A percentile compares a stretch with the other conserved stretches of the same genome.
Evolutionary conservation across 1,140 invertebrate genomes (phyloP).

Genomic region (Drosophila nigromelanica): DNA sequence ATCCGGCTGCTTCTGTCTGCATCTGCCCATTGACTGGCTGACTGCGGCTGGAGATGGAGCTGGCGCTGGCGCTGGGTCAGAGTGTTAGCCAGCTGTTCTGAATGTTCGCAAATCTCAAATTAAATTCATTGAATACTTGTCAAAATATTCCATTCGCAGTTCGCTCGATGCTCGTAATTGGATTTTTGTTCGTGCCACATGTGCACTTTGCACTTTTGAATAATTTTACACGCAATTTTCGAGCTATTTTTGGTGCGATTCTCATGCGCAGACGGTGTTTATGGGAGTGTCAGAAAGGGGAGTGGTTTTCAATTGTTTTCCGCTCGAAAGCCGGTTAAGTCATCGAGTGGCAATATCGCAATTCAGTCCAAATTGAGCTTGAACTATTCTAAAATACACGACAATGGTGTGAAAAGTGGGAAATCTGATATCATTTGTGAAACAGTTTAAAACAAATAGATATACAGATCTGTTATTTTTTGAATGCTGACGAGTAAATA

Average conservation of each 20-base stretch:
- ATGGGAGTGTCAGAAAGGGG: not conserved
- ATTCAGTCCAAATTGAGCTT: constrained; percentile 4
- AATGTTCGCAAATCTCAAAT: constrained; percentile 68
- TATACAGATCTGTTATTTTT: no score
- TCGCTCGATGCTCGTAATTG: constrained; percentile 60
- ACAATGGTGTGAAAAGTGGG: no score
- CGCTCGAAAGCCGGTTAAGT: constrained; percentile 2
- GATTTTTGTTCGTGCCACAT: constrained; percentile 67
- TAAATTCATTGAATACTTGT: constrained; percentile 82
- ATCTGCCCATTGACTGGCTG: constrained; percentile 19
- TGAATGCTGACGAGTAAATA: no score
- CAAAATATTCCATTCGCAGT: constrained; percentile 68
- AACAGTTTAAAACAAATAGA: not conserved
- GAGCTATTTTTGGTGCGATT: constrained; percentile 2
- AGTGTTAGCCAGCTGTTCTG: constrained; percentile 27
- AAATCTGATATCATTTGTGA: no score
- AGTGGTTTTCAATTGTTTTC: constrained; percentile 4
- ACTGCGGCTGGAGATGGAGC: constrained; percentile 21
- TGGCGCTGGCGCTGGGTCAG: constrained; percentile 9
- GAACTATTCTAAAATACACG: not conserved
- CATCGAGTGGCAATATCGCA: constrained; percentile 16
- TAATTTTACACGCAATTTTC: constrained; percentile 44
- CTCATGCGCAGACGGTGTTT: not conserved
- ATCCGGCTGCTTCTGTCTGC: constrained; percentile 32
- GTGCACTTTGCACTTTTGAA: constrained; percentile 71